Evolutionary conservation across 2,888 invertebrate genomes (phyloP).

Genomic region (Phyllotreta striolata): DNA sequence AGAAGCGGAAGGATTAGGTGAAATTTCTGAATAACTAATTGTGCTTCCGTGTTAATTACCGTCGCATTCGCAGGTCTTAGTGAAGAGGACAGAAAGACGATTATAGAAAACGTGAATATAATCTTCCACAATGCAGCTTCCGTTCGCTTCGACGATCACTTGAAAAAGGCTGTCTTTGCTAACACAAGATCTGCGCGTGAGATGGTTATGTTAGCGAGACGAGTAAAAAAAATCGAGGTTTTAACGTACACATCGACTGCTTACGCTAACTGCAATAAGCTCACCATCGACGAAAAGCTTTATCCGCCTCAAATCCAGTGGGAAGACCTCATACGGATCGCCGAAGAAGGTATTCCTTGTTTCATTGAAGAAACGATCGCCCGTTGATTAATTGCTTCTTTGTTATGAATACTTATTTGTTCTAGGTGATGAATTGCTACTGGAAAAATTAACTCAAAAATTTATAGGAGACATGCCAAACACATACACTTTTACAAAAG

Average conservation of each 20-base stretch:
- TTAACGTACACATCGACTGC: conserved; percentile 88
- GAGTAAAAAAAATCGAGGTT: conserved; percentile 62
- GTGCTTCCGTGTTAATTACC: no score
- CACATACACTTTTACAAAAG: conserved; percentile 91
- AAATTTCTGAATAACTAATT: not conserved
- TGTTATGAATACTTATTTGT: not conserved
- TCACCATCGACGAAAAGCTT: conserved; percentile 77
- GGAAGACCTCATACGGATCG: conserved; percentile 70
- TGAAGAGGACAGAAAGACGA: conserved; percentile 61
- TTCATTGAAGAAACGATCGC: not conserved
- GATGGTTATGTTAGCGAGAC: conserved; percentile 67
- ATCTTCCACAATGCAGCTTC: conserved; percentile 84
- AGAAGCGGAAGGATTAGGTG: conserved; percentile 24
- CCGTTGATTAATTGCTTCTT: not conserved
- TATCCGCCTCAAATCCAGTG: conserved; percentile 77
- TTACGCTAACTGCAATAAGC: conserved; percentile 81
- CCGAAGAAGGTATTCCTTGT: conserved; percentile 61
- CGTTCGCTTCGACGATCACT: conserved; percentile 82
- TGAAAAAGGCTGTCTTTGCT: conserved; percentile 70
- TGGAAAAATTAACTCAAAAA: conserved; percentile 69
- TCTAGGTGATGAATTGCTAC: conserved; percentile 63
- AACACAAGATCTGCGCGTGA: conserved; percentile 75
- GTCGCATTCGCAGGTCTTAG: conserved; percentile 49
- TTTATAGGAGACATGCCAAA: conserved; percentile 70
- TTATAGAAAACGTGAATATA: conserved; percentile 70